Evolutionary conservation across 2,113 vertebrate genomes (phyloP), one percentile per base, ranked within the genome.

Genomic region (Sitta europaea): DNA sequence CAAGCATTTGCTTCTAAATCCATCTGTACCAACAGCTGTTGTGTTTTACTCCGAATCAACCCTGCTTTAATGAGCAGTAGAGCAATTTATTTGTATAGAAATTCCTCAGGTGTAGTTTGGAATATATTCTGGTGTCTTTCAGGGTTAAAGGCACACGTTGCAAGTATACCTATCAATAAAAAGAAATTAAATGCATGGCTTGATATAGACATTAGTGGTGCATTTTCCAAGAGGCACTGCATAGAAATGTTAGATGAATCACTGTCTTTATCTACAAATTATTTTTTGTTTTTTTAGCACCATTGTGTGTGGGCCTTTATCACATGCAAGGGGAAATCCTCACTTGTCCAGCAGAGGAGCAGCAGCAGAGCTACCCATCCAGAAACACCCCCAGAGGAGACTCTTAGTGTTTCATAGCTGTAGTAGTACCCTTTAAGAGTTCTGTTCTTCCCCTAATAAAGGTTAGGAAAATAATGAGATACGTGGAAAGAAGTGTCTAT

Each of bases 11-110:
- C 48, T 91, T 90, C 65, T 81, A 43, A 61, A 50, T 8, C 29
- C 59, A 74, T 48, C 71, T 96, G 72, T 66, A 65, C 20, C 51
- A 84, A 77, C 70, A 96, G 36, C 76, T 96, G 76, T 68, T 91
- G 27, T 74, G 25, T 67, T 87, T 92, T 36, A 42, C 36, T 81
- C 50, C 65, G 73, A 85, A 78, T 45, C 25, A 87, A 53, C 78
- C 76, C 57, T 53, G 6, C 63, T 93, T 83, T 88, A 86, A 78
- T 86, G 68, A 67, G 17, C 35, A 88, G 13, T 47, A 53, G 29
- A 78, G 24, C 13, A 21, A 71, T 84, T 77, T 58, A 19, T 76
- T 90, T 84, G 38, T 76, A 13, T 13, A 83, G 65, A 50, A 80
- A 68, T 88, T 74, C 48, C 74, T 81, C 36, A 53, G 6, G 47